Evolutionary conservation across 2,113 vertebrate species (phyloP).

Genomic region (Oncorhynchus masou): DNA sequence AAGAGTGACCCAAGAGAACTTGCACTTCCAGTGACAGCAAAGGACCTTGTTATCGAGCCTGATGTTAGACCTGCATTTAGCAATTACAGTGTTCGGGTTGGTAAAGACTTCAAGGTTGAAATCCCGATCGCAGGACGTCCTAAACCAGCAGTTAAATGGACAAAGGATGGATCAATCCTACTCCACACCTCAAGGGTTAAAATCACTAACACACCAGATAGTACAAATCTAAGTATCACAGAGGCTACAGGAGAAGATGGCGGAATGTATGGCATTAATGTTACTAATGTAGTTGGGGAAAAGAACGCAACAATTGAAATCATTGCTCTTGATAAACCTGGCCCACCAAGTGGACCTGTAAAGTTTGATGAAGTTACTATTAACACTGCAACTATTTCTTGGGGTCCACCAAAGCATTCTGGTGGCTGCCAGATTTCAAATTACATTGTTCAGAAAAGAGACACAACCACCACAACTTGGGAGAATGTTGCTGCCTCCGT

Average conservation of each 20-base stretch:
- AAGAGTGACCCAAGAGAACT: conserved; percentile 93
- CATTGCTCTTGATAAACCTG: conserved; percentile 93
- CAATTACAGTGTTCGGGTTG: conserved; percentile 89
- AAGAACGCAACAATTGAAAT: conserved; percentile 89
- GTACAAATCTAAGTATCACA: conserved; percentile 87
- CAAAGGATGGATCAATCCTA: conserved; percentile 85
- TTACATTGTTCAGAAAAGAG: conserved; percentile 95
- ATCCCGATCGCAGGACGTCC: conserved; percentile 91
- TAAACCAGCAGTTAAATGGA: conserved; percentile 88
- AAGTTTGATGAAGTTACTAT: conserved; percentile 93
- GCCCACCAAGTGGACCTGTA: conserved; percentile 91
- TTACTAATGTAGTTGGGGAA: conserved; percentile 85
- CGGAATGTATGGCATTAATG: conserved; percentile 88
- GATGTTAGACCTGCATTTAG: conserved; percentile 89
- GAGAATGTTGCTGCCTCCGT: conserved; percentile 88
- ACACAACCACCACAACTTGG: conserved; percentile 89
- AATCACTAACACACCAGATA: conserved; percentile 75
- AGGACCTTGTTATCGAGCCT: conserved; percentile 93
- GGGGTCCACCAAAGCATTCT: conserved; percentile 87
- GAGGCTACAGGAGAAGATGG: conserved; percentile 89
- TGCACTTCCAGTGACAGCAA: conserved; percentile 88
- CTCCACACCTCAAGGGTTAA: conserved; percentile 94
- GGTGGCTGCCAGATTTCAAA: conserved; percentile 96
- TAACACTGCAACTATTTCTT: conserved; percentile 90
- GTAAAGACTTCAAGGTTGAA: conserved; percentile 89